Evolutionary conservation across 2,797 vertebrate genomes (phyloP), one percentile per base, ranked within the genome.

Genomic region (Coregonus ussuriensis): DNA sequence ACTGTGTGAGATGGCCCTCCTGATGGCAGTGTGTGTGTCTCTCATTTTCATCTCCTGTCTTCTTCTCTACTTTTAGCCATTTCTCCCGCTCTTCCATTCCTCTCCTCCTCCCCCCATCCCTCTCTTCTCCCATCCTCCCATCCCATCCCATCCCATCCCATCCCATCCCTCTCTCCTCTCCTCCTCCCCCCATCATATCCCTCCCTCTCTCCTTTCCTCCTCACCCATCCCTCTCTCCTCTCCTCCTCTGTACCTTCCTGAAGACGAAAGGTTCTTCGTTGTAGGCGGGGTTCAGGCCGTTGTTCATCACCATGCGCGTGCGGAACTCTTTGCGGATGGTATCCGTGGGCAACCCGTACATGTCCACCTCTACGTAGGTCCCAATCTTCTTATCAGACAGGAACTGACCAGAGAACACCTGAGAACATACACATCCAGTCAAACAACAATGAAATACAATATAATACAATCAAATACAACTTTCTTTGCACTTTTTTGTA

Each of bases 251-350:
- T 89, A 99, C 98, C 97, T 99, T 99, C 86, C 98, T 95, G 85
- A 99, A 99, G 54, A 99, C 97, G 13, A 99, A 99, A 0, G 97
- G 96, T 79, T 99, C 98, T 82, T 99, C 98, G 2, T 98, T 99
- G 95, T 99, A 99, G 62, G 97, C 96, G 0, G 98, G 98, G 86
- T 99, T 99, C 78, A 99, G 94, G 6, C 98, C 98, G 3, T 99
- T 99, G 95, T 99, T 99, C 97, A 99, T 99, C 91, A 99, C 97
- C 97, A 99, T 99, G 62, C 97, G 96, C 0, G 98, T 99, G 77
- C 96, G 96, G 84, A 99, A 99, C 86, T 99, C 98, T 85, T 99
- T 99, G 51, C 98, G 93, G 80, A 99, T 99, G 3, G 98, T 99
- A 91, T 99, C 98, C 0, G 98, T 99, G 14, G 98, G 98, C 81